These are phyloP conservation scores for Muschampia plurimacula DNA, from an alignment of 2,888 invertebrate genomes.

Conservation along the genomic window DNA sequence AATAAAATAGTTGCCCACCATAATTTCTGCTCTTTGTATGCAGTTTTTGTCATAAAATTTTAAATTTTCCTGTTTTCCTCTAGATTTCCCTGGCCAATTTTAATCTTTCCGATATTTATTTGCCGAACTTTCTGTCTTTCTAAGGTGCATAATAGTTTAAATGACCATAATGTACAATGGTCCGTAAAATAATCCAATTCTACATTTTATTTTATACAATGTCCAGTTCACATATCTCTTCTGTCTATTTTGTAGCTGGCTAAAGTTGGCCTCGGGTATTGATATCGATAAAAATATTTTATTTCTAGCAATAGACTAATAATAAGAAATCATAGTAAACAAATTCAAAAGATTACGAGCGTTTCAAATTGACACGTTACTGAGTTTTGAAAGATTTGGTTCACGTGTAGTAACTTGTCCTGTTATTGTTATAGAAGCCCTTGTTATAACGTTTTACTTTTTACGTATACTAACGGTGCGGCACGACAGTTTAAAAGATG, in stretches of 20 bases:
- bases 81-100: too few species aligned
- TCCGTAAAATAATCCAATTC: too few species aligned
- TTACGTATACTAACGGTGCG: background rate
- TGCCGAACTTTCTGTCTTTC: too few species aligned
- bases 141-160: too few species aligned
- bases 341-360: background rate
- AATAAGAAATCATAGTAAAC: background rate
- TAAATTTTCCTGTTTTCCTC: too few species aligned
- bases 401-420: background rate
- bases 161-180: too few species aligned
- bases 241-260: background rate
- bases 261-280: background rate
- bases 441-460: conserved; percentile 4
- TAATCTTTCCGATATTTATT: too few species aligned
- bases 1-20: too few species aligned
- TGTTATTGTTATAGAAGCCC: background rate
- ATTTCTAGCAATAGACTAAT: background rate
- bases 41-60: too few species aligned
- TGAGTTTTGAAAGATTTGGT: background rate
- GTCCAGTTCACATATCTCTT: too few species aligned
- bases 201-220: too few species aligned
- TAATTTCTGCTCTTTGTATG: too few species aligned
- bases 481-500: background rate
- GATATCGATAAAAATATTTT: background rate
- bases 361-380: background rate